Percentiles rank a stretch among this genome's conserved stretches.
These are phyloP conservation scores for Ctenochaetus hawaiiensis DNA, from an alignment of 2,797 vertebrate genomes.

Conservation along the genomic window DNA sequence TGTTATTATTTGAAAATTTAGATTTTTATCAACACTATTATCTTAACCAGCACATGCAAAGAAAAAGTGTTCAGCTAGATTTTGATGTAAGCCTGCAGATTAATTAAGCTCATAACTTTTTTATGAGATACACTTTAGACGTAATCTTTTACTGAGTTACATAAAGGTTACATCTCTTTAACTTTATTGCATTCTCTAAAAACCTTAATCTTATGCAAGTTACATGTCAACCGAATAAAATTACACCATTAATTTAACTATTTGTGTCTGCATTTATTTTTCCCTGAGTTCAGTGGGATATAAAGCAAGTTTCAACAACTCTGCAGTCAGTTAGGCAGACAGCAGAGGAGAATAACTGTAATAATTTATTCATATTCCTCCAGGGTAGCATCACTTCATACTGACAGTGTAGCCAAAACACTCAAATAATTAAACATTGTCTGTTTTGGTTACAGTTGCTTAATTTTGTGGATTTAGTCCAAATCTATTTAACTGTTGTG, in stretches of 20 bases:
- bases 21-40: background rate
- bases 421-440: constrained; percentile 13
- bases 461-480: constrained; percentile 21
- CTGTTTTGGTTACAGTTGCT: constrained; percentile 16
- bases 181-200: background rate
- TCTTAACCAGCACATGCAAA: background rate
- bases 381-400: constrained; percentile 7
- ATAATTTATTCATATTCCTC: background rate
- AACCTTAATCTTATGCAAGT: background rate
- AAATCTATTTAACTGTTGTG: constrained; percentile 29
- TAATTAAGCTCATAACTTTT: background rate
- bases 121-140: background rate
- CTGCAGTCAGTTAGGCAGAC: constrained; percentile 2
- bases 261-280: background rate
- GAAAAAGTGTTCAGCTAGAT: background rate
- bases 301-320: background rate
- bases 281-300: background rate
- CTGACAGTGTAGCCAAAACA: constrained; percentile 2
- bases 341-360: background rate
- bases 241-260: background rate
- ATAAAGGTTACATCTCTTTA: background rate
- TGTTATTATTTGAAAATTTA: background rate
- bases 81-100: background rate
- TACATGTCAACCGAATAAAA: background rate
- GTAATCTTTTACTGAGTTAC: background rate